Percentiles rank a stretch among this genome's conserved stretches.
Evolutionary conservation across 53 echinoderm and acorn worm genomes (phyloP).

Genomic region (Paracentrotus lividus): DNA sequence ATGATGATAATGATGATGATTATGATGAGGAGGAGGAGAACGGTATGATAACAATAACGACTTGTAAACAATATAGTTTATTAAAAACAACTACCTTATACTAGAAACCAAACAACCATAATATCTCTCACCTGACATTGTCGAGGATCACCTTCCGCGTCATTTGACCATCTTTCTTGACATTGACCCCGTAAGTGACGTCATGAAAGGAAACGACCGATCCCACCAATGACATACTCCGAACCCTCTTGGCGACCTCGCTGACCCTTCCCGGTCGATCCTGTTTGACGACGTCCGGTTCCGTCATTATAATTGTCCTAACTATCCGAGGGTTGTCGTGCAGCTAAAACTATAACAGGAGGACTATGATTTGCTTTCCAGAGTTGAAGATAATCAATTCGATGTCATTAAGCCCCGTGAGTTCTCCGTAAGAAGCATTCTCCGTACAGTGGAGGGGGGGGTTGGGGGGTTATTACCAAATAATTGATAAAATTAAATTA

Average conservation of each 20-base stretch:
- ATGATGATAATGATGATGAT: background rate
- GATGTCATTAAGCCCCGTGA: too few species aligned
- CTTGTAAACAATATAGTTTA: too few species aligned
- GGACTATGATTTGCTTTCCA: too few species aligned
- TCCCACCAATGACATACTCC: background rate
- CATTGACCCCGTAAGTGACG: constrained; percentile 71
- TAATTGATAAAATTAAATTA: too few species aligned
- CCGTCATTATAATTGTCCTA: background rate
- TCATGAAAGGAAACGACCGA: constrained; percentile 80
- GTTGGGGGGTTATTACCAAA: too few species aligned
- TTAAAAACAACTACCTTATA: background rate
- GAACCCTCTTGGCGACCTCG: background rate
- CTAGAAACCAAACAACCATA: background rate
- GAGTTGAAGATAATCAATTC: too few species aligned
- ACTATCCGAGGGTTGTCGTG: background rate
- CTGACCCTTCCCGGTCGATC: background rate
- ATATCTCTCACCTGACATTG: constrained; percentile 76
- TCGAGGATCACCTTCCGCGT: constrained; percentile 75
- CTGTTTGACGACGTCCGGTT: background rate
- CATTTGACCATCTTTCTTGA: constrained; percentile 68
- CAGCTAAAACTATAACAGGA: too few species aligned
- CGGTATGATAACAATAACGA: background rate
- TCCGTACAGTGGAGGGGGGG: too few species aligned
- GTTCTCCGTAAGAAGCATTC: too few species aligned
- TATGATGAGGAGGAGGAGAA: background rate